These are phyloP conservation scores for Poecile montanus DNA, from an alignment of 2,797 vertebrate species.

Conservation along the genomic window DNA sequence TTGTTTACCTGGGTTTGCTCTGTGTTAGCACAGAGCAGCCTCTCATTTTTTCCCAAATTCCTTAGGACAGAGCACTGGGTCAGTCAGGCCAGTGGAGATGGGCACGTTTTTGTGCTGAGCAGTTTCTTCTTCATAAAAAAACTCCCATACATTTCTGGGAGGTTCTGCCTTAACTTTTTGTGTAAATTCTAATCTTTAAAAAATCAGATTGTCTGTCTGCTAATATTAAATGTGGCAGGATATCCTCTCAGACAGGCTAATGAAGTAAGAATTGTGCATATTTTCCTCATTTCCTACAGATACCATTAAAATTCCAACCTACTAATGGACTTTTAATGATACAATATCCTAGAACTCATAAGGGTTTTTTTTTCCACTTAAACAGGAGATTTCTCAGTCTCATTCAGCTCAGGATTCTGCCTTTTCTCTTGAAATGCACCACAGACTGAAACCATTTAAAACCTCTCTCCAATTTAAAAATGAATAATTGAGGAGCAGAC, in stretches of 20 bases:
- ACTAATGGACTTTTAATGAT: slow-evolving; percentile 79
- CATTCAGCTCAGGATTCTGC: slow-evolving; percentile 52
- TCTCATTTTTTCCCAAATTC: neutral
- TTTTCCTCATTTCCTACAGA: slow-evolving; percentile 74
- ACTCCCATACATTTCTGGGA: neutral
- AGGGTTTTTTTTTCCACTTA: slow-evolving; percentile 52
- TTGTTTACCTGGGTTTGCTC: neutral
- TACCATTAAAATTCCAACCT: slow-evolving; percentile 70
- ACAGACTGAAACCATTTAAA: slow-evolving; percentile 54
- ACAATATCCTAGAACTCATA: slow-evolving; percentile 64
- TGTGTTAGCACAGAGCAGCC: neutral
- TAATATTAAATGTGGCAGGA: slow-evolving; percentile 60
- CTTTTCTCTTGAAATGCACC: slow-evolving; percentile 48
- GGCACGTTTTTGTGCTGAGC: neutral
- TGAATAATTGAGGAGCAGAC: slow-evolving; percentile 48
- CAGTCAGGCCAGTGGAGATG: neutral
- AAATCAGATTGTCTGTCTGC: slow-evolving; percentile 59
- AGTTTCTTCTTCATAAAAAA: neutral
- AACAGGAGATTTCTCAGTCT: slow-evolving; percentile 62
- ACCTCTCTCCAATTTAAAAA: slow-evolving; percentile 59
- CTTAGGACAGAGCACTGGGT: neutral
- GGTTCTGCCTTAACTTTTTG: neutral
- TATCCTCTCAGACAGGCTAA: slow-evolving; percentile 69
- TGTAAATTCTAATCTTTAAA: slow-evolving; percentile 30
- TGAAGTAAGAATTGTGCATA: slow-evolving; percentile 72